Conservation (phyloP, 2,888 invertebrate species). For the Megaustenia siamemsis region DNA sequence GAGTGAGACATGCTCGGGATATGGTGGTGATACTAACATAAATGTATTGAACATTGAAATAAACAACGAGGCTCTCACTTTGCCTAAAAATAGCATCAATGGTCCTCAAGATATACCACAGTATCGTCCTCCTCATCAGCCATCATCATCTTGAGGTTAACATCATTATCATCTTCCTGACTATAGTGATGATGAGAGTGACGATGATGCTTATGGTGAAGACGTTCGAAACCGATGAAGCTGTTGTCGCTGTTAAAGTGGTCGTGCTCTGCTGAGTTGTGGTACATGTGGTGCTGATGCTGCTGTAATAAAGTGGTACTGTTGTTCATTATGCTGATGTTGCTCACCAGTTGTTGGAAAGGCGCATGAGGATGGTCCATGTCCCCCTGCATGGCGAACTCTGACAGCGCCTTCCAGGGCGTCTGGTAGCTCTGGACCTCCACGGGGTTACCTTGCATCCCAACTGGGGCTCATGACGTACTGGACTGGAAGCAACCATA, state of each 20-base stretch:
- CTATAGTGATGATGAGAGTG: not conserved
- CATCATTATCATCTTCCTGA: slow-evolving; percentile 30
- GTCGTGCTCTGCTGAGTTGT: slow-evolving; percentile 16
- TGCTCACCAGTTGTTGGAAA: slow-evolving; percentile 95
- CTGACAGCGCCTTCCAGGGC: slow-evolving; percentile 94
- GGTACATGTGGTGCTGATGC: slow-evolving; percentile 17
- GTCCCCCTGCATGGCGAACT: slow-evolving; percentile 96
- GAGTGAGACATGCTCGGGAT: no score
- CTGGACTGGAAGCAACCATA: slow-evolving; percentile 94
- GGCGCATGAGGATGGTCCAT: slow-evolving; percentile 92
- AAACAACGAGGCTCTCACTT: no score
- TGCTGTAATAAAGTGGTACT: slow-evolving; percentile 19
- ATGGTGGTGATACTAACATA: no score
- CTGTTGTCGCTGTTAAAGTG: slow-evolving; percentile 23
- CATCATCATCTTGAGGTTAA: slow-evolving; percentile 59
- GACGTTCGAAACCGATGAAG: not conserved
- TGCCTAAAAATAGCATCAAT: slow-evolving; percentile 61
- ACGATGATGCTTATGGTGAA: slow-evolving; percentile 14
- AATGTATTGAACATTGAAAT: no score
- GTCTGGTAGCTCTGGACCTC: slow-evolving; percentile 97
- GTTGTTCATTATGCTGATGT: slow-evolving; percentile 43
- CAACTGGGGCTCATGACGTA: slow-evolving; percentile 80
- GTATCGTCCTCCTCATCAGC: slow-evolving; percentile 74
- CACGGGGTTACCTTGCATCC: slow-evolving; percentile 84
- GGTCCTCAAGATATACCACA: slow-evolving; percentile 76